Conservation (phyloP, 2,113 vertebrate species). For the Ptychochromis oligacanthus region DNA sequence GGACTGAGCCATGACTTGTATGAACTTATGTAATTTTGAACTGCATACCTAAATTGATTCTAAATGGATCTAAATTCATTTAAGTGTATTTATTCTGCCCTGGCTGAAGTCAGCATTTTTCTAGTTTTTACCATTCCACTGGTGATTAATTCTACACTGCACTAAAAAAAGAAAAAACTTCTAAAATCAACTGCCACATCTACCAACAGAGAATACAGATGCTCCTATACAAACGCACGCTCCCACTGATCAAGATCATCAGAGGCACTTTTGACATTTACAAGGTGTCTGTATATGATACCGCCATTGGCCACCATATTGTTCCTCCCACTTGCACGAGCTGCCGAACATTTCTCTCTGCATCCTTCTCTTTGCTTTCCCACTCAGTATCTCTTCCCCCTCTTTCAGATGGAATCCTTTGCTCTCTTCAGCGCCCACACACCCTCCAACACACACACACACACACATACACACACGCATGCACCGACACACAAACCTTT, state of each 20-base stretch:
- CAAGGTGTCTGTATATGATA: constrained; percentile 36
- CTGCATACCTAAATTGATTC: not conserved
- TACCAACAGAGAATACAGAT: constrained; percentile 21
- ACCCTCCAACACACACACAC: constrained; percentile 36
- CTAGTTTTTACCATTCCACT: not conserved
- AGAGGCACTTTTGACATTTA: constrained; percentile 15
- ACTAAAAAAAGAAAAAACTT: not conserved
- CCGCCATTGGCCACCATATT: constrained; percentile 26
- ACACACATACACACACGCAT: not conserved
- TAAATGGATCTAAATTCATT: constrained; percentile 47
- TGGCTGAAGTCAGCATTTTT: constrained; percentile 18
- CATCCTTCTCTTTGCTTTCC: constrained; percentile 44
- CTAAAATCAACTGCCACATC: not conserved
- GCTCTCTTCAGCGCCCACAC: constrained; percentile 61
- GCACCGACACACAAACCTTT: constrained; percentile 49
- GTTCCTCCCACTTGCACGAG: constrained; percentile 45
- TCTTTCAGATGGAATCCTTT: constrained; percentile 47
- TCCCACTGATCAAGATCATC: constrained; percentile 34
- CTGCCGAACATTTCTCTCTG: constrained; percentile 14
- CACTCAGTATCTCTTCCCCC: constrained; percentile 58
- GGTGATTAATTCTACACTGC: not conserved
- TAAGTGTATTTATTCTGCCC: constrained; percentile 12
- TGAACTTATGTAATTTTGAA: constrained; percentile 19
- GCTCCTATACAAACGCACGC: constrained; percentile 10
- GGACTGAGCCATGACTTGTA: constrained; percentile 3